phyloP scores from a whole-genome alignment of 1,140 invertebrate genomes.

The Idris sp. region DNA sequence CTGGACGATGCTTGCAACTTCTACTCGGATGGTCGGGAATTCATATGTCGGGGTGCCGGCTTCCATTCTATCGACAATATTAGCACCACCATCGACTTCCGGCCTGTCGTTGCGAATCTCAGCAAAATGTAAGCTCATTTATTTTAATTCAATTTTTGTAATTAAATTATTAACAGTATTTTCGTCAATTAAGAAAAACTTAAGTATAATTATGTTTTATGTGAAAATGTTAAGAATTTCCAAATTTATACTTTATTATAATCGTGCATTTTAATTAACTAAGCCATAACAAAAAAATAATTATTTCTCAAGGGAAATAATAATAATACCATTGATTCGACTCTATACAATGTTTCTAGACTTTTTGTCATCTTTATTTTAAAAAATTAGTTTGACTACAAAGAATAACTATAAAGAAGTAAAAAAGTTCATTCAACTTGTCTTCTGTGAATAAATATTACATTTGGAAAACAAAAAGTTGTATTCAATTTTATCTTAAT shows the following conservation, averaged over 20 bases:
- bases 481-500: no score
- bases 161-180: no score
- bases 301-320: conserved; percentile 17
- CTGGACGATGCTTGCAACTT: conserved; percentile 62
- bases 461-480: no score
- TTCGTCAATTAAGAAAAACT: conserved; percentile 15
- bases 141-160: not conserved
- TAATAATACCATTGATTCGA: no score
- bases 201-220: conserved; percentile 13
- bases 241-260: not conserved
- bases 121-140: conserved; percentile 67
- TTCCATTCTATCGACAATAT: conserved; percentile 61
- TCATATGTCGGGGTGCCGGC: conserved; percentile 65
- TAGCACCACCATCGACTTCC: conserved; percentile 42
- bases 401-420: no score
- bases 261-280: conserved; percentile 36
- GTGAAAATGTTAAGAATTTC: conserved; percentile 7
- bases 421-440: no score
- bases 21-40: conserved; percentile 65
- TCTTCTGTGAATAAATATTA: no score
- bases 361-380: no score
- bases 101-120: conserved; percentile 56
- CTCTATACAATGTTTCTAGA: no score
- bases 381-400: no score
- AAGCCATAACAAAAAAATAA: conserved; percentile 29